Base-by-base conservation (phyloP, 2,797 vertebrate genomes). In the Tokudaia muenninki region DNA sequence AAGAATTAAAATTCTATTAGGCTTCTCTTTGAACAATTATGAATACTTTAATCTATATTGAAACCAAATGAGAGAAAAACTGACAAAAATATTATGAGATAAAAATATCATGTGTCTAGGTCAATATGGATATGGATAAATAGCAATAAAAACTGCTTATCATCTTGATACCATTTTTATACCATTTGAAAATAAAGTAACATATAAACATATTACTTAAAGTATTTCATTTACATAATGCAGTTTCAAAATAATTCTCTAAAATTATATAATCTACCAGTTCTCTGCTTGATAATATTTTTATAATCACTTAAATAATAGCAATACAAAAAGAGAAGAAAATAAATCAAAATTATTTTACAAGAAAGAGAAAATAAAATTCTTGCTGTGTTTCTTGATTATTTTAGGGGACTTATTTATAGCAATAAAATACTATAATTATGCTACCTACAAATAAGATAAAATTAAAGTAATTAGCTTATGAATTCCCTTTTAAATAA, bases 331-430 rank as follows among this genome's bases (percentile, higher is more conserved):
- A 24, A 59, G 41, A 65, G 50, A 22, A 90, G 44, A 61, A 72
- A 89, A 77, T 77, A 84, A 70, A 21, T 55, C 59, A 91, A 89
- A 91, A 70, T 94, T 81, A 94, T 55, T 94, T 94, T 94, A 81
- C 11, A 92, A 90, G 72, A 94, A 89, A 80, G 41, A 80, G 22
- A 84, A 92, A 82, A 77, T 70, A 61, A 77, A 96, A 67, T 81
- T 34, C 41, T 92, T 61, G 22, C 31, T 83, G 21, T 75, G 29
- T 75, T 89, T 96, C 29, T 78, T 61, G 34, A 89, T 75, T 89
- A 44, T 74, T 87, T 86, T 80, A 67, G 37, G 44, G 16, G 6
- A 67, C 34, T 88, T 83, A 11, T 86, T 94, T 80, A 21, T 77
- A 86, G 57, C 34, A 77, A 87, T 77, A 77, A 89, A 79, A 94